Evolutionary conservation across 2,888 invertebrate genomes (phyloP), one percentile per base, ranked within the genome.

Genomic region (Netelia fuscicornis): DNA sequence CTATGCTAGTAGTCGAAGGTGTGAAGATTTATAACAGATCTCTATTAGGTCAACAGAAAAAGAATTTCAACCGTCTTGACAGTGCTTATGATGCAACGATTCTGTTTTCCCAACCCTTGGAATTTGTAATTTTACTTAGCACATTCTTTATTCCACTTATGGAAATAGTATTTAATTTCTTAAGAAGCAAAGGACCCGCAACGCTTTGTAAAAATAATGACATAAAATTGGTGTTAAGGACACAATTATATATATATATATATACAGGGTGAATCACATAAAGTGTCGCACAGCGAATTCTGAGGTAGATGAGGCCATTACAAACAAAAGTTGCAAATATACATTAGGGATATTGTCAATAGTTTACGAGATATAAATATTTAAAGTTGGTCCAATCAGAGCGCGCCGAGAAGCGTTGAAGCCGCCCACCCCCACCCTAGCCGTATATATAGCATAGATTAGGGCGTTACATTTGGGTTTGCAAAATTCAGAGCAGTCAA

Each of bases 11-110:
- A 20, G 20, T n/a, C 58, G n/a, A 65, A 75, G 58, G 83, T 65
- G 86, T 70, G 74, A 78, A 81, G 68, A 81, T 81, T 75, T 81
- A 81, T 86, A 65, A 30, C 23, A 44, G 56, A 81, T 81, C 81
- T 71, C 64, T 10, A 13, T 6, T 6, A 62, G 74, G 37, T 30
- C 37, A 64, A 54, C 60, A 30, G 68, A 83, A 52, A 44, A 17
- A 79, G 37, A 48, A 13, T 82, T 42, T 44, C 62, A 70, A 60
- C 44, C 44, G 52, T 72, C 54, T 71, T 2, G 30, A 10, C 6
- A 13, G 23, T 42, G 30, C 5, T 8, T 44, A 5, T 81, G 81
- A 81, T 60, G 74, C 60, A 81, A 81, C 37, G 11, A n/a, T n/a
- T 42, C 58, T 13, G 58, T 65, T 68, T 58, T 58, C 37, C 42